Evolutionary conservation across 1,140 invertebrate genomes (phyloP).

Genomic region (Zophobas morio): DNA sequence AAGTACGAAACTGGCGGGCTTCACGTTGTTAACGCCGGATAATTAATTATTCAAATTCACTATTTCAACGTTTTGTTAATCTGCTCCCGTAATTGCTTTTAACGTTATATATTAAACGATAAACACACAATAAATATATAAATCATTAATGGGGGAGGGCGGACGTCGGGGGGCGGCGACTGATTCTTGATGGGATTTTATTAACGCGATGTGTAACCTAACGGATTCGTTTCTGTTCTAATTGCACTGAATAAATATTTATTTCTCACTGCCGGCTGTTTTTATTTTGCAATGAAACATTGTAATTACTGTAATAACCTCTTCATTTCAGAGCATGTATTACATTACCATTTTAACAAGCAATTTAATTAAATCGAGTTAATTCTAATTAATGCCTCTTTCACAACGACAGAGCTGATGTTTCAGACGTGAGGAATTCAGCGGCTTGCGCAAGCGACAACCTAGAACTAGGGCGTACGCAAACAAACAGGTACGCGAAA

Average conservation of each 20-base stretch:
- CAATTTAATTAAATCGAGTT: conserved; percentile 40
- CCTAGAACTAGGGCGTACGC: too few species aligned
- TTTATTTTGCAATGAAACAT: conserved; percentile 35
- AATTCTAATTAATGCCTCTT: conserved; percentile 38
- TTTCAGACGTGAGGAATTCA: too few species aligned
- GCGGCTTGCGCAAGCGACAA: too few species aligned
- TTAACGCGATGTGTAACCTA: neutral
- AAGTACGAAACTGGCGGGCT: conserved; percentile 41
- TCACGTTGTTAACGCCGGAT: conserved; percentile 42
- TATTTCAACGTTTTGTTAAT: conserved; percentile 42
- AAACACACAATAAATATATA: conserved; percentile 41
- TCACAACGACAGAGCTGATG: neutral
- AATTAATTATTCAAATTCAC: conserved; percentile 43
- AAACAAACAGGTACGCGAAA: neutral
- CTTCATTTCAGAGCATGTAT: conserved; percentile 38
- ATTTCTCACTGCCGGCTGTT: conserved; percentile 19
- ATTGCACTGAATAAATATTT: conserved; percentile 36
- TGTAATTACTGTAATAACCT: conserved; percentile 43
- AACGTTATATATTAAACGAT: conserved; percentile 40
- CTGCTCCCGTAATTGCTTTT: conserved; percentile 41
- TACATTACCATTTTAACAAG: conserved; percentile 40
- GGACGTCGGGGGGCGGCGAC: neutral
- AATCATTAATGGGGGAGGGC: conserved; percentile 18
- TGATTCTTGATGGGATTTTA: conserved; percentile 20
- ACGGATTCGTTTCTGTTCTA: conserved; percentile 36